Evolutionary conservation across 1,140 invertebrate genomes (phyloP), one percentile per base, ranked within the genome.

Genomic region (Drosophila novamexicana): DNA sequence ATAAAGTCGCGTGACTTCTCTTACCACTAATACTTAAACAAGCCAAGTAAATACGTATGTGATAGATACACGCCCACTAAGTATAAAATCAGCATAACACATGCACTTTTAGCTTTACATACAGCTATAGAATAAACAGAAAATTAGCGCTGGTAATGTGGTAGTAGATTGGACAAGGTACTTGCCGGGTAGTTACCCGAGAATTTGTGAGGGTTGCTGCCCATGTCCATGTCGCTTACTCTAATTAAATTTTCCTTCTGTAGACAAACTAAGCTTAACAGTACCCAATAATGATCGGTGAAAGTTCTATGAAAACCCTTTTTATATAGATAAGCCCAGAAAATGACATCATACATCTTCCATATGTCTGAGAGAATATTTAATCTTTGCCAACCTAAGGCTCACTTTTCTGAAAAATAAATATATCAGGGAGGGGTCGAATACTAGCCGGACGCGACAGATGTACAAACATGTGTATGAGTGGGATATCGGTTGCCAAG

Each of bases 401-500:
- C 22, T 29, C 3, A 29, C 45, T 22, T 16, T 49, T 8, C 22
- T 29, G 22, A 12, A 52, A 47, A 32, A 29, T 6, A 34, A 66
- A 47, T 57, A 47, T 36, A 36, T 49, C 44, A 53, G 29, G n/a
- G 16, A 61, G 45, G 66, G 57, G 58, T 70, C 59, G 59, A 36
- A 40, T 52, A 47, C 50, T 1, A 54, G 10, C 34, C 34, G 52
- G 32, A 34, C 49, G 49, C 57, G 40, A 61, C 12, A 56, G 39
- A 10, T 8, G 16, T 62, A 61, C 47, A 36, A 37, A 18, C 18
- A 18, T 18, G 18, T 18, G 29, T n/a, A 62, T 64, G 44, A 39
- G 32, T 49, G 32, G 59, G 71, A 77, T 80, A 80, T 85, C 64
- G 79, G 83, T 86, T 86, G 83, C 79, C 81, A 88, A 83, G 79